Percentiles rank a stretch among this genome's conserved stretches.
Conservation (phyloP, 2,797 vertebrate species). For the Microchirus variegatus region DNA sequence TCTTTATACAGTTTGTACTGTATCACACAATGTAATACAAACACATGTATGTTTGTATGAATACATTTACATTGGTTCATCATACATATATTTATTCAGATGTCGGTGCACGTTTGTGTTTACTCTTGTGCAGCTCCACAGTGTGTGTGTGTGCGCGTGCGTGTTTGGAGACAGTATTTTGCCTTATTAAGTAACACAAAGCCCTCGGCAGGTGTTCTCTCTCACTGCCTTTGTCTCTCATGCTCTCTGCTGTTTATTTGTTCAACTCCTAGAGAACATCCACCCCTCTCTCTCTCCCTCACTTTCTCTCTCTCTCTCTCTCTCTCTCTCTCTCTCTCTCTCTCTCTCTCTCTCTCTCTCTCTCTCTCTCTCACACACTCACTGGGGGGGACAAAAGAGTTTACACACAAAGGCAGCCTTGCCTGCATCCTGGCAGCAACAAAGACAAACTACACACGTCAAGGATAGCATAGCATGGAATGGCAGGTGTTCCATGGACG, state of each 20-base stretch:
- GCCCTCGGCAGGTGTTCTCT: constrained; percentile 71
- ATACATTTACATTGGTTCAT: too few species aligned
- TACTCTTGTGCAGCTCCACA: background rate
- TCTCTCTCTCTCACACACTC: constrained; percentile 1
- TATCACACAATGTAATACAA: too few species aligned
- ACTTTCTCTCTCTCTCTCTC: background rate
- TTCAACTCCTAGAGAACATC: constrained; percentile 57
- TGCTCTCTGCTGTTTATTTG: constrained; percentile 72
- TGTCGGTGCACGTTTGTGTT: background rate
- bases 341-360: too few species aligned
- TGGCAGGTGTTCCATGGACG: constrained; percentile 67
- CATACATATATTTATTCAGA: background rate
- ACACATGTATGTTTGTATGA: too few species aligned
- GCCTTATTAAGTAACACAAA: constrained; percentile 69
- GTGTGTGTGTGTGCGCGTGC: constrained; percentile 2
- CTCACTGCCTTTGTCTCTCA: constrained; percentile 65
- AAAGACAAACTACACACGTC: constrained; percentile 58
- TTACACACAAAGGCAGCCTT: constrained; percentile 59
- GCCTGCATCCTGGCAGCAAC: constrained; percentile 59
- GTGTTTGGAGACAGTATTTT: constrained; percentile 35
- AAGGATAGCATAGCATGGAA: constrained; percentile 49
- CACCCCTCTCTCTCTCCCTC: background rate
- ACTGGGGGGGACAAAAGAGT: constrained; percentile 69
- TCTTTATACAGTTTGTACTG: too few species aligned
- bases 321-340: background rate